phyloP scores from a whole-genome alignment of 2,888 invertebrate genomes.

The Nezara viridula region DNA sequence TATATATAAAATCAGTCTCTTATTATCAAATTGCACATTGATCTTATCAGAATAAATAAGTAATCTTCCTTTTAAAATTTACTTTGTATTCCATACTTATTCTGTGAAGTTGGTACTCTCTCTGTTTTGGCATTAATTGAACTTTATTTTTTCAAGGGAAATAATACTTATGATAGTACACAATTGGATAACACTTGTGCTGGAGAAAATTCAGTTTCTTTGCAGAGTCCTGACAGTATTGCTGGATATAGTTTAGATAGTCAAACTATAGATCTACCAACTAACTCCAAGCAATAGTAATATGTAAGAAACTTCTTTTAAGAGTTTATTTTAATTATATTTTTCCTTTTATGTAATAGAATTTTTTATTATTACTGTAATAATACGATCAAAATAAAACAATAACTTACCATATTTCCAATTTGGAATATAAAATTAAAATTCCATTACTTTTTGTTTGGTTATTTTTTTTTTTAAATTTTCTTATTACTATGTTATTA shows the following conservation, averaged over 20 bases:
- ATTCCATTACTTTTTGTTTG: no score
- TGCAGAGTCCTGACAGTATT: conserved; percentile 81
- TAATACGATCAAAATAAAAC: no score
- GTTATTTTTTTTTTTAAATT: no score
- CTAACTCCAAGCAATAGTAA: conserved; percentile 64
- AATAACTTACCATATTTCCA: no score
- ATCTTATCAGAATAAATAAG: no score
- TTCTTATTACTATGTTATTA: no score
- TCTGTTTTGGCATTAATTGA: neutral
- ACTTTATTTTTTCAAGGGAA: conserved; percentile 73
- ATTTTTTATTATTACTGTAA: no score
- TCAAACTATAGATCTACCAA: conserved; percentile 66
- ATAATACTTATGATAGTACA: conserved; percentile 81
- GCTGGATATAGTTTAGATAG: conserved; percentile 73
- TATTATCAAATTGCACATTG: no score
- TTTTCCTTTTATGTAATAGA: no score
- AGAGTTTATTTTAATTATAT: neutral
- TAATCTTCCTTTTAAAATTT: no score
- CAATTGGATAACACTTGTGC: conserved; percentile 72
- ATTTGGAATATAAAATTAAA: no score
- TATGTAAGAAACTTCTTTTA: conserved; percentile 13
- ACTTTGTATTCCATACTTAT: neutral
- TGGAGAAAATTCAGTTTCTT: conserved; percentile 74
- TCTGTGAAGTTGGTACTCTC: neutral
- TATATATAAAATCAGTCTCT: no score